Percentiles rank a stretch among this genome's conserved stretches.
These are phyloP conservation scores for Alfaro cultratus DNA, from an alignment of 2,797 vertebrate genomes.

Conservation along the genomic window DNA sequence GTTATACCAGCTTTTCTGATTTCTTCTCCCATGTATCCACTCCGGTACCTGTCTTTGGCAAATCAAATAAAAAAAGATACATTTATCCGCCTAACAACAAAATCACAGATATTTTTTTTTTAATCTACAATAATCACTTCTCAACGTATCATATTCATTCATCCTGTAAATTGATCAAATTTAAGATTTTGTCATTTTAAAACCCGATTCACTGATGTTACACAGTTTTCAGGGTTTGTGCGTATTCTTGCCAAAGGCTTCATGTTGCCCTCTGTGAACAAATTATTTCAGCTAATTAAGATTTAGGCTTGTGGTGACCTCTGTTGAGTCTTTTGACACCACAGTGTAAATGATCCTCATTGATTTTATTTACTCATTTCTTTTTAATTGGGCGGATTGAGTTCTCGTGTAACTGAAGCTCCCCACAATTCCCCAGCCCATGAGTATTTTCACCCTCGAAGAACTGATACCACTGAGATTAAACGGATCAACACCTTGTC, in stretches of 20 bases:
- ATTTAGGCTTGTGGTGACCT: constrained; percentile 72
- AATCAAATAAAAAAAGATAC: not conserved
- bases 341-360: constrained; percentile 77
- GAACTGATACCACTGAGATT: constrained; percentile 47
- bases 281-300: constrained; percentile 74
- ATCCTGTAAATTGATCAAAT: not conserved
- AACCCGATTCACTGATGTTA: not conserved
- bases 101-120: not conserved
- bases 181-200: not conserved
- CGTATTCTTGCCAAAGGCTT: not conserved
- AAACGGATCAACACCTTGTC: constrained; percentile 52
- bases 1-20: not conserved
- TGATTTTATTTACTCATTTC: constrained; percentile 83
- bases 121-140: too few relatives aligned
- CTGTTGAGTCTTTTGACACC: constrained; percentile 78
- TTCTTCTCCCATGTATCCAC: not conserved
- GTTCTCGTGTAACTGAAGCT: constrained; percentile 74
- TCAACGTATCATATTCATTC: not conserved
- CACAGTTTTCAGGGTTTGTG: not conserved
- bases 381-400: constrained; percentile 80
- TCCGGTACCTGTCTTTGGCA: not conserved
- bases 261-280: constrained; percentile 10
- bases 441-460: constrained; percentile 60
- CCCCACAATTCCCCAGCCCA: constrained; percentile 56
- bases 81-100: not conserved